phyloP scores from a whole-genome alignment of 2,888 invertebrate species.

The Pyrrhia umbra region DNA sequence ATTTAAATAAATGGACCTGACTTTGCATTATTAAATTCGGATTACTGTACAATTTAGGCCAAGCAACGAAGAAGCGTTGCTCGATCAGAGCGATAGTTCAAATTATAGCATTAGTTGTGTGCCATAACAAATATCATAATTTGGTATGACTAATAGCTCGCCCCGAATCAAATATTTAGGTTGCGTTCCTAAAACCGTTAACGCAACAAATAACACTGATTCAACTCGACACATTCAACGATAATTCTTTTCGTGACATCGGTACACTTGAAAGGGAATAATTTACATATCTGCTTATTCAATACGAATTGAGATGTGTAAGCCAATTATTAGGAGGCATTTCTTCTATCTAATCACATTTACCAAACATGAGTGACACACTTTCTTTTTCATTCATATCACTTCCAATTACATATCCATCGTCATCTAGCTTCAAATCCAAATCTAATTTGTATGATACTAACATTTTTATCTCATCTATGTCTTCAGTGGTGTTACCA shows the following conservation, averaged over 20 bases:
- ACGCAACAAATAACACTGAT: conserved; percentile 33
- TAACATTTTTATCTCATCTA: not conserved
- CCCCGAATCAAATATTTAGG: conserved; percentile 54
- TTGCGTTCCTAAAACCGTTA: conserved; percentile 40
- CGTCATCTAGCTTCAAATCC: not conserved
- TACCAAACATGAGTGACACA: conserved; percentile 23
- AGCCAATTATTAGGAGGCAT: conserved; percentile 20
- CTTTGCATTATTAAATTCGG: conserved; percentile 29
- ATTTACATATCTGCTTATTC: conserved; percentile 24
- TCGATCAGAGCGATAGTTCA: conserved; percentile 38
- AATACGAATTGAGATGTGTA: conserved; percentile 36
- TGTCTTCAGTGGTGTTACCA: not conserved
- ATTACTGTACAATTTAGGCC: conserved; percentile 36
- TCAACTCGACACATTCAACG: conserved; percentile 9
- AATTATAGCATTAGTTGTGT: conserved; percentile 50
- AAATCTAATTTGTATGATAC: not conserved
- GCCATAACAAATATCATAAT: conserved; percentile 54
- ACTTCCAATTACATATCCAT: not conserved
- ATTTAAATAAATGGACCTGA: conserved; percentile 27
- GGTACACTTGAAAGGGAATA: conserved; percentile 12
- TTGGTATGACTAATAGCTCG: conserved; percentile 49
- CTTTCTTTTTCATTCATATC: conserved; percentile 19
- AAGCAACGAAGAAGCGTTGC: conserved; percentile 38
- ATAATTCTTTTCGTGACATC: conserved; percentile 15
- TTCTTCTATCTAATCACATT: conserved; percentile 34